phyloP scores from a whole-genome alignment of 2,888 invertebrate genomes.

The Cerastis leucographa region DNA sequence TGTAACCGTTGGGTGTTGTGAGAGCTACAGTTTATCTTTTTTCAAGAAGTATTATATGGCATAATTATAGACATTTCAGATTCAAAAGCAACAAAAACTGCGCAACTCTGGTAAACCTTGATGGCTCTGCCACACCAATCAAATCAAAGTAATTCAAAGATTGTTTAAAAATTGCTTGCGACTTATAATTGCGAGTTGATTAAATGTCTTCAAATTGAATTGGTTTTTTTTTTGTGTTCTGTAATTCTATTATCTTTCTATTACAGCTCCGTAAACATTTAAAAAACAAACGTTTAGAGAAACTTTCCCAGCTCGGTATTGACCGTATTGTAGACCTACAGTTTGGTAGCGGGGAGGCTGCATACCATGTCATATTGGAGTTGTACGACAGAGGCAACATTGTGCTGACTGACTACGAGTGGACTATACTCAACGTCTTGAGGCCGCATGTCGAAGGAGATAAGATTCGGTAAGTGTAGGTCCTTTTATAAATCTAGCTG shows the following conservation, averaged over 20 bases:
- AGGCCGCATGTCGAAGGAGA: constrained; percentile 98
- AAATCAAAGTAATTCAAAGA: not conserved
- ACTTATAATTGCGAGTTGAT: no score
- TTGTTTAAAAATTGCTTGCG: not conserved
- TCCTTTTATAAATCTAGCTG: not conserved
- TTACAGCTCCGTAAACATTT: constrained; percentile 98
- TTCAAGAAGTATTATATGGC: not conserved
- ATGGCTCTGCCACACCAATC: not conserved
- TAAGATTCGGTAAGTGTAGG: constrained; percentile 91
- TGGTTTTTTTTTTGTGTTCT: not conserved
- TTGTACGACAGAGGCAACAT: constrained; percentile 99
- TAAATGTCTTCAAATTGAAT: not conserved
- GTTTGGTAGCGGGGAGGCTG: constrained; percentile 98
- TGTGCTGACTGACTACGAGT: constrained; percentile 97
- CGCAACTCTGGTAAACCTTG: not conserved
- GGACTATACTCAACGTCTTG: constrained; percentile 97
- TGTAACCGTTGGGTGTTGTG: not conserved
- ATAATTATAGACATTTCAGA: not conserved
- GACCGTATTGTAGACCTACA: constrained; percentile 98
- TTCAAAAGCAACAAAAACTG: not conserved
- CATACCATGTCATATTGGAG: constrained; percentile 98
- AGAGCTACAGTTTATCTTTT: not conserved
- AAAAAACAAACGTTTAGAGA: constrained; percentile 98
- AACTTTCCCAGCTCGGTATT: constrained; percentile 95
- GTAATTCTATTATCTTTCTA: not conserved